These are phyloP conservation scores for Labia minor DNA, from an alignment of 2,888 invertebrate species.

Conservation along the genomic window DNA sequence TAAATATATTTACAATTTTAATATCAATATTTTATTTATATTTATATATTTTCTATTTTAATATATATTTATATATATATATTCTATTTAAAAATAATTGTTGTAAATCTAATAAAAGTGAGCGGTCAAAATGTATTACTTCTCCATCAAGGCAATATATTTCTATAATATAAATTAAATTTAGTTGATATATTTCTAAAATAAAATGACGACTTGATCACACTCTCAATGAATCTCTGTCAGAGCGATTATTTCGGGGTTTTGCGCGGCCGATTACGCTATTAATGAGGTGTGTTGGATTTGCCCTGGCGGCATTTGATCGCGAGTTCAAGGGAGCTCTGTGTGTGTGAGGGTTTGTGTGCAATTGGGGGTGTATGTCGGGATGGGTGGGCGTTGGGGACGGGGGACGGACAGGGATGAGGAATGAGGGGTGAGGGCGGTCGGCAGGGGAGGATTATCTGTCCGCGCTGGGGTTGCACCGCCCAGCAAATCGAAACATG, in stretches of 20 bases:
- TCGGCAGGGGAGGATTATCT: neutral
- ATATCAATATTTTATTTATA: no score
- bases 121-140: neutral
- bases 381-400: neutral
- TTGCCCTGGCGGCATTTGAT: constrained; percentile 13
- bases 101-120: no score
- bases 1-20: no score
- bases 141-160: constrained; percentile 1
- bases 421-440: neutral
- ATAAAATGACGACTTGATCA: constrained; percentile 13
- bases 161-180: constrained; percentile 7
- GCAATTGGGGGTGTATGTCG: neutral
- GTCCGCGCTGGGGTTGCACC: constrained; percentile 13
- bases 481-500: constrained; percentile 13
- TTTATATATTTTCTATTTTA: no score
- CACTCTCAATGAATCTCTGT: constrained; percentile 13
- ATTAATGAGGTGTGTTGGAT: constrained; percentile 13
- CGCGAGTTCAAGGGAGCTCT: constrained; percentile 13
- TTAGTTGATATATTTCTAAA: constrained; percentile 8
- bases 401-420: neutral
- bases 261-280: constrained; percentile 13
- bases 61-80: no score
- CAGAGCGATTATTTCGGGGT: constrained; percentile 13
- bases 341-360: no score
- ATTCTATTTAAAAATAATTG: no score